A percentile compares a stretch with the other conserved stretches of the same genome.
These are phyloP conservation scores for Odontomyia ornata DNA, from an alignment of 2,888 invertebrate species.

Conservation along the genomic window DNA sequence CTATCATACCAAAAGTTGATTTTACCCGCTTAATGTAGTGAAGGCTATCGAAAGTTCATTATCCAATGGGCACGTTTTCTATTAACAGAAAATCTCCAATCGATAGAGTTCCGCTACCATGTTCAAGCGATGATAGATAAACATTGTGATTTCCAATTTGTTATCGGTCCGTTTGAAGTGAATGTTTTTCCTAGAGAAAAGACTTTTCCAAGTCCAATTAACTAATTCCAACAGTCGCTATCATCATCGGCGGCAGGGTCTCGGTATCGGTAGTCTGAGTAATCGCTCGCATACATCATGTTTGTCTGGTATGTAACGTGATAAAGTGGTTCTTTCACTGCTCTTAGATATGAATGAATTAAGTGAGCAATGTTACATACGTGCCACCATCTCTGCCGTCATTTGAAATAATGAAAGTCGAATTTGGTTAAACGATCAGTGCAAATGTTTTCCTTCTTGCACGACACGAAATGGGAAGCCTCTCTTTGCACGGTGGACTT, in stretches of 20 bases:
- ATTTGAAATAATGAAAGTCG: constrained; percentile 7
- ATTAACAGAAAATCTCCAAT: too few relatives aligned
- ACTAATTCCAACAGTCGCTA: neutral
- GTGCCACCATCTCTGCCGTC: neutral
- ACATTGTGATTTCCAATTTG: neutral
- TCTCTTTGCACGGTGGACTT: neutral
- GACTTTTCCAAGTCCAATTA: neutral
- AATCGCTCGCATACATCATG: neutral
- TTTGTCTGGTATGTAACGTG: neutral
- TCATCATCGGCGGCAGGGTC: neutral
- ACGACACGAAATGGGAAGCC: neutral
- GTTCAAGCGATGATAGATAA: too few relatives aligned
- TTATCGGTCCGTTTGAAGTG: neutral
- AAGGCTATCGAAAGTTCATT: too few relatives aligned
- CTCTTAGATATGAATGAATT: neutral
- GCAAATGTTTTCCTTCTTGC: neutral
- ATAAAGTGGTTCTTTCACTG: neutral
- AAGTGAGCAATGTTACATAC: neutral
- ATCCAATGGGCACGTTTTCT: too few relatives aligned
- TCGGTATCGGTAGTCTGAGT: neutral
- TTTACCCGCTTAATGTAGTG: too few relatives aligned
- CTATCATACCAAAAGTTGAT: too few relatives aligned
- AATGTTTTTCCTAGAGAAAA: neutral
- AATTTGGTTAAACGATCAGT: neutral
- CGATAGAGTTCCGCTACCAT: too few relatives aligned